Evolutionary conservation across 2,113 vertebrate genomes (phyloP), one percentile per base, ranked within the genome.

Genomic region (Dissostichus mawsoni): DNA sequence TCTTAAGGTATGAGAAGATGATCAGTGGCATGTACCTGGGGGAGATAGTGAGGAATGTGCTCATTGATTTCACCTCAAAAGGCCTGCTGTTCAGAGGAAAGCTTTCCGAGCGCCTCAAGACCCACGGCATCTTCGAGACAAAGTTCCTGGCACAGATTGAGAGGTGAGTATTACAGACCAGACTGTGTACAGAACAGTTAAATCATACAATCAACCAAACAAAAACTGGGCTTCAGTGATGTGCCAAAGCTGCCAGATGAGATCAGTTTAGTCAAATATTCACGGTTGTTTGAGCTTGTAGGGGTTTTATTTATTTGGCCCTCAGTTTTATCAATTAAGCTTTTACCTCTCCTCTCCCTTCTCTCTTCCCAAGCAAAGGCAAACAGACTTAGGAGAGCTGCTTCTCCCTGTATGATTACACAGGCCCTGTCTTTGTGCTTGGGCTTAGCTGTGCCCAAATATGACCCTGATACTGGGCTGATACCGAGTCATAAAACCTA

Each of bases 21-120:
- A 98, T 99, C 92, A 98, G 98, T 0, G 98, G 98, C 58, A 99
- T 99, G 98, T 99, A 99, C 89, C 91, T 99, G 74, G 98, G 98
- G 0, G 98, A 99, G 92, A 96, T 99, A 0, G 98, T 99, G 68
- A 96, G 98, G 18, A 97, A 99, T 65, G 95, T 99, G 62, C 94
- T 99, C 36, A 94, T 99, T 0, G 94, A 98, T 52, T 98, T 98
- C 83, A 99, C 98, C 16, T 91, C 95, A 41, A 95, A 92, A 11
- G 98, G 98, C 10, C 94, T 99, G 82, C 94, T 99, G 53, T 99
- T 99, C 94, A 95, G 97, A 2, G 97, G 97, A 6, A 96, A 95
- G n/a, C 94, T 97, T 89, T 99, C 97, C 0, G 98, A 99, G 76
- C 91, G 96, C 53, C 97, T 99, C 55, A 99, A 99, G 92, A 97